A percentile compares a stretch with the other conserved stretches of the same genome.
These are phyloP conservation scores for Pygoscelis adeliae DNA, from an alignment of 2,113 vertebrate genomes.

Conservation along the genomic window DNA sequence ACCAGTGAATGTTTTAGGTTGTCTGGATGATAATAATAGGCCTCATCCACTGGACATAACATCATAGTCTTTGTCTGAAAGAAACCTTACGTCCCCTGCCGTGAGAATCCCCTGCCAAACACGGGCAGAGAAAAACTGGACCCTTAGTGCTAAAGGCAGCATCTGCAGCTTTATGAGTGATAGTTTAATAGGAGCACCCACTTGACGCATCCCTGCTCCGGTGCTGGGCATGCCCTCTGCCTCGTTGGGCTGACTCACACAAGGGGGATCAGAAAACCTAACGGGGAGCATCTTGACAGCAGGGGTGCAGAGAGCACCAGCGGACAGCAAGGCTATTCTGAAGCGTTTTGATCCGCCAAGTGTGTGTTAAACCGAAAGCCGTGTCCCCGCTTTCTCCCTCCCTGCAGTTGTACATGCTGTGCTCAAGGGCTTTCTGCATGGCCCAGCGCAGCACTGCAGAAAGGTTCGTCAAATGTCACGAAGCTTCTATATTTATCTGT, in stretches of 20 bases:
- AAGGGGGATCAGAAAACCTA: not conserved
- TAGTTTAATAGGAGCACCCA: not conserved
- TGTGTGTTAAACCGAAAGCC: not conserved
- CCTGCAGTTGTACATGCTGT: accelerated
- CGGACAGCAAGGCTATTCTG: not conserved
- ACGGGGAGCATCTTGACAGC: not conserved
- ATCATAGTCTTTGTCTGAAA: not conserved
- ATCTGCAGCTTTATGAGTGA: not conserved
- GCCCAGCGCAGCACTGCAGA: not conserved
- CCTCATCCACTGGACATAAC: not conserved
- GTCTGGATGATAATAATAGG: not conserved
- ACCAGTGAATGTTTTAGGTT: not conserved
- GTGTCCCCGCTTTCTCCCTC: not conserved
- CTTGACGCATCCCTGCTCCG: accelerated
- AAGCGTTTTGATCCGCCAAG: not conserved
- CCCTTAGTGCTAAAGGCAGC: not conserved
- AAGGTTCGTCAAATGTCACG: not conserved
- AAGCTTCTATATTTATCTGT: not conserved
- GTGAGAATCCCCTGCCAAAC: not conserved
- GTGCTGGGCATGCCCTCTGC: not conserved
- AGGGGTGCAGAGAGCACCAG: not conserved
- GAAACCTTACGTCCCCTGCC: not conserved
- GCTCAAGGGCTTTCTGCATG: not conserved
- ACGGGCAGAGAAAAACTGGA: not conserved
- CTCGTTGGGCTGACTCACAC: not conserved